Evolutionary conservation across 2,888 invertebrate genomes (phyloP).

Genomic region (Zaprionus obscuricornis): DNA sequence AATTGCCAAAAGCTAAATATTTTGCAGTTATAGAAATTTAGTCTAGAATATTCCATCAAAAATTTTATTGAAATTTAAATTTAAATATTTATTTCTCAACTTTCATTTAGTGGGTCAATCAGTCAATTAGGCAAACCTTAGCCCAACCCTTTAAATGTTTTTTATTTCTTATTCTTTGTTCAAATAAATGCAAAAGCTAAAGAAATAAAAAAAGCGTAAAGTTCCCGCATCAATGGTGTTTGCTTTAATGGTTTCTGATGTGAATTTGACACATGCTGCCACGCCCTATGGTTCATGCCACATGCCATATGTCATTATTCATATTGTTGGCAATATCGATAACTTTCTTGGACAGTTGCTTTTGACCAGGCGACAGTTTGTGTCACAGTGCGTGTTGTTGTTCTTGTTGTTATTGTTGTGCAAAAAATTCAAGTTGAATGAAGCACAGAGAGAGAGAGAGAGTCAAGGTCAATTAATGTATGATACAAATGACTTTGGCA

Average conservation of each 20-base stretch:
- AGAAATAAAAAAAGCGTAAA: conserved; percentile 2
- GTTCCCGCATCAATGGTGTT: conserved; percentile 3
- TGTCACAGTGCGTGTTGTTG: too few relatives aligned
- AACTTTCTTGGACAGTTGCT: conserved; percentile 1
- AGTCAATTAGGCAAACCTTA: too few relatives aligned
- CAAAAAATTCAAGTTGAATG: conserved; percentile 9
- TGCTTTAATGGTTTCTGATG: conserved; percentile 31
- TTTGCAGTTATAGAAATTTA: too few relatives aligned
- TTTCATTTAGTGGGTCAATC: conserved; percentile 7
- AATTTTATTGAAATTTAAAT: too few relatives aligned
- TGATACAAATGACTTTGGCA: conserved; percentile 46
- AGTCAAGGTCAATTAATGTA: conserved; percentile 21
- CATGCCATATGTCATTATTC: conserved; percentile 70
- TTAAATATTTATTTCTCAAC: too few relatives aligned
- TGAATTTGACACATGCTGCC: conserved; percentile 62
- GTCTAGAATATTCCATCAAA: too few relatives aligned
- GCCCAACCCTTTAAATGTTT: too few relatives aligned
- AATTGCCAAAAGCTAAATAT: too few relatives aligned
- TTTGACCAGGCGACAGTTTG: conserved; percentile 14
- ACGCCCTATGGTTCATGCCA: too few relatives aligned
- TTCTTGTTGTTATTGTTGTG: too few relatives aligned
- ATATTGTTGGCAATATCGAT: conserved; percentile 40
- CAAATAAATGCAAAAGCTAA: too few relatives aligned
- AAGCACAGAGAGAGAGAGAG: background rate
- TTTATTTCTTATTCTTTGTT: background rate